These are phyloP conservation scores for Microcebus ravelobensis DNA, from an alignment of 2,113 vertebrate species.

Conservation along the genomic window DNA sequence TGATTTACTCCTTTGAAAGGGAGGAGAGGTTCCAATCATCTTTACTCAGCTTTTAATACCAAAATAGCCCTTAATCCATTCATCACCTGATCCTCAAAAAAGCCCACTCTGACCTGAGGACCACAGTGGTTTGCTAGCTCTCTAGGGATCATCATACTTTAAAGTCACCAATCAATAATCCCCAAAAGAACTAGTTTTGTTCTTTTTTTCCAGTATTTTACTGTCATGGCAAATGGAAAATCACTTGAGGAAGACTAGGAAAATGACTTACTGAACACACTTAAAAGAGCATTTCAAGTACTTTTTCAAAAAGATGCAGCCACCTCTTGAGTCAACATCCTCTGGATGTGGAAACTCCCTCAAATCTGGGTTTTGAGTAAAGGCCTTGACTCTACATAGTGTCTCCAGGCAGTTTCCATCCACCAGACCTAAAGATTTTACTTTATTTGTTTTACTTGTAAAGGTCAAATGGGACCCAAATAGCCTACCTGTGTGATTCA, in stretches of 20 bases:
- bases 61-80: not conserved
- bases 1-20: not conserved
- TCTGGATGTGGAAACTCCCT: not conserved
- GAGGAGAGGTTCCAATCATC: not conserved
- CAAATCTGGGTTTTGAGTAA: not conserved
- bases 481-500: not conserved
- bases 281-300: not conserved
- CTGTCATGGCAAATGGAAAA: not conserved
- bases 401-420: conserved; percentile 7
- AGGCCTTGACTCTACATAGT: not conserved
- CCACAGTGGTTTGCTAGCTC: not conserved
- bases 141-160: conserved; percentile 15
- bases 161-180: conserved; percentile 17
- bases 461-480: not conserved
- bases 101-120: not conserved
- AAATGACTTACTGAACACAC: not conserved
- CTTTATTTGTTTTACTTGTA: conserved; percentile 10
- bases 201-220: not conserved
- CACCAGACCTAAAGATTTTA: not conserved
- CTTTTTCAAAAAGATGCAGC: not conserved
- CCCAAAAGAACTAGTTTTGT: not conserved
- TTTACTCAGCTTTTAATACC: not conserved
- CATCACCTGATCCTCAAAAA: not conserved
- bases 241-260: not conserved
- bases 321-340: not conserved